Percentiles rank a stretch among this genome's conserved stretches.
Conservation (phyloP, 2,797 vertebrate species). For the Mionectes olivaceus region DNA sequence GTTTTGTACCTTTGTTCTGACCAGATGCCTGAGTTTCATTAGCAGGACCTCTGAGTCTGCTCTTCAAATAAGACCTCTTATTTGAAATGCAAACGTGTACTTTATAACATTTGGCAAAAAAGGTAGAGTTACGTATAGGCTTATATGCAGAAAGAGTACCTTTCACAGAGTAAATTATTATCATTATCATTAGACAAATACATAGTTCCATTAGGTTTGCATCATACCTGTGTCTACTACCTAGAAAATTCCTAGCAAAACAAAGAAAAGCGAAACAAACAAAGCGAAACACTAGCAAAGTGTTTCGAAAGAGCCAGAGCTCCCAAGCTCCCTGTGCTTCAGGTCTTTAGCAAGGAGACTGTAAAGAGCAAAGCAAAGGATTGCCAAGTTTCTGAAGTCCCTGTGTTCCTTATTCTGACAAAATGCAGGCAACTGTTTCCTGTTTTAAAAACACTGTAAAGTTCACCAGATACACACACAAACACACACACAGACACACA, state of each 20-base stretch:
- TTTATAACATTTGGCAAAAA: neutral
- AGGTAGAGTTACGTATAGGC: neutral
- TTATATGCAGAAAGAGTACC: neutral
- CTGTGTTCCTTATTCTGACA: neutral
- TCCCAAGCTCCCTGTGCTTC: neutral
- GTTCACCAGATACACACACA: neutral
- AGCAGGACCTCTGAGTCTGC: neutral
- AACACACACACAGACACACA: neutral
- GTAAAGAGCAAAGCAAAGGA: neutral
- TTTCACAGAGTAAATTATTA: neutral
- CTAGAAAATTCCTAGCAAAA: neutral
- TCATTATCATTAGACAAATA: neutral
- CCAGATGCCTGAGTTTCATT: neutral
- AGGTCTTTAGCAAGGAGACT: neutral
- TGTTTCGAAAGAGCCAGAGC: neutral
- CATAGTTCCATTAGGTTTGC: neutral
- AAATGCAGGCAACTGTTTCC: neutral
- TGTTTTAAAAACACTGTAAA: neutral
- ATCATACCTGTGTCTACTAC: neutral
- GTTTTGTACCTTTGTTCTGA: neutral
- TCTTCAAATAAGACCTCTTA: too few species aligned
- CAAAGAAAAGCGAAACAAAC: too few species aligned
- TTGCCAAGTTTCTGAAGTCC: neutral
- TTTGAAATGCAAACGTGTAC: neutral
- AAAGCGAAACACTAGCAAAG: too few species aligned